Evolutionary conservation across 2,888 invertebrate species (phyloP).

Genomic region (Leptinotarsa tumamoca): DNA sequence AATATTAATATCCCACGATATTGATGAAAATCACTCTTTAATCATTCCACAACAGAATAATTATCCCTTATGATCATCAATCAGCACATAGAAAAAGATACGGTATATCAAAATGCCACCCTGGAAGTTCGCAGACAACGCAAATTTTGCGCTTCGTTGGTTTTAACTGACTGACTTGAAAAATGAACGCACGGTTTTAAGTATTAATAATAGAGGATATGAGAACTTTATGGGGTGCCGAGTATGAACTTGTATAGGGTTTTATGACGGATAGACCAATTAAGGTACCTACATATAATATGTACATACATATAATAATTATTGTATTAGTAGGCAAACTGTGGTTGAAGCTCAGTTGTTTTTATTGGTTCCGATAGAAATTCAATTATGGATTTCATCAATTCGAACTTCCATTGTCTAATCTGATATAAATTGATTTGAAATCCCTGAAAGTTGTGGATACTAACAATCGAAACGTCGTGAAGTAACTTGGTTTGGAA

Average conservation of each 20-base stretch:
- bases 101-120: slow-evolving; percentile 28
- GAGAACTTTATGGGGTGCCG: slow-evolving; percentile 47
- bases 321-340: neutral
- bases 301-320: neutral
- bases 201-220: slow-evolving; percentile 39
- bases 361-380: neutral
- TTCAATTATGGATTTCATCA: neutral
- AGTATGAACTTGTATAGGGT: slow-evolving; percentile 27
- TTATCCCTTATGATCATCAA: slow-evolving; percentile 7
- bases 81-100: neutral
- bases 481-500: too few relatives aligned
- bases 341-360: neutral
- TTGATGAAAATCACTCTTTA: slow-evolving; percentile 3
- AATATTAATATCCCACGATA: neutral
- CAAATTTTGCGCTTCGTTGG: slow-evolving; percentile 43
- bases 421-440: too few relatives aligned
- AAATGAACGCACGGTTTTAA: slow-evolving; percentile 44
- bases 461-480: too few relatives aligned
- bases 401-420: too few relatives aligned
- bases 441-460: too few relatives aligned
- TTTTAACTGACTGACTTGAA: slow-evolving; percentile 36
- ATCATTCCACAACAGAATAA: slow-evolving; percentile 1
- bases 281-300: slow-evolving; percentile 21
- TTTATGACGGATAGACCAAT: slow-evolving; percentile 33
- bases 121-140: slow-evolving; percentile 29